A percentile compares a stretch with the other conserved stretches of the same genome.
Conservation (phyloP, 2,113 vertebrate genomes). For the Monopterus albus region DNA sequence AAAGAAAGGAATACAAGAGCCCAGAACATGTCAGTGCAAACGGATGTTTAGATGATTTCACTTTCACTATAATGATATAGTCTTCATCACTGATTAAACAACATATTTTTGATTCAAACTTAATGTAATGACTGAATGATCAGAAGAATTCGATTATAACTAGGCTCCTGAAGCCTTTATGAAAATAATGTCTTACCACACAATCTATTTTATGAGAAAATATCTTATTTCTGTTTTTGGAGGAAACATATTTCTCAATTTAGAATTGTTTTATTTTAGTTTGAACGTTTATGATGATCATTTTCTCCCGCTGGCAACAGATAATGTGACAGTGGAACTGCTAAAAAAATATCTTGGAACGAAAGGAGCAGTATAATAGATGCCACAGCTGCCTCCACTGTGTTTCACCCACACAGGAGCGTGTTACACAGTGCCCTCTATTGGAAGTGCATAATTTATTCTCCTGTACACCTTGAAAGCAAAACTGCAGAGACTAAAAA, state of each 20-base stretch:
- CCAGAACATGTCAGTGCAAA: conserved; percentile 54
- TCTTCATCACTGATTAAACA: no score
- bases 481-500: neutral
- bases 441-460: conserved; percentile 65
- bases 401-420: conserved; percentile 39
- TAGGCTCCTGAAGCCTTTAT: neutral
- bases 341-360: neutral
- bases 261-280: neutral
- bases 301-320: neutral
- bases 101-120: no score
- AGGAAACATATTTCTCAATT: no score
- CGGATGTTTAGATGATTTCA: conserved; percentile 64
- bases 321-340: neutral
- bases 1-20: conserved; percentile 61
- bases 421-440: conserved; percentile 79
- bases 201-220: neutral
- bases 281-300: neutral
- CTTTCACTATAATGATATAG: conserved; percentile 31
- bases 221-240: neutral
- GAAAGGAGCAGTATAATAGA: conserved; percentile 2
- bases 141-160: conserved; percentile 10
- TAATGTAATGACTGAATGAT: no score
- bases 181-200: neutral
- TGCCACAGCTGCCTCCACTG: conserved; percentile 26
- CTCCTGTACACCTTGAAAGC: conserved; percentile 14